Evolutionary conservation across 2,888 invertebrate genomes (phyloP).

Genomic region (Hirtodrosophila alboralis): DNA sequence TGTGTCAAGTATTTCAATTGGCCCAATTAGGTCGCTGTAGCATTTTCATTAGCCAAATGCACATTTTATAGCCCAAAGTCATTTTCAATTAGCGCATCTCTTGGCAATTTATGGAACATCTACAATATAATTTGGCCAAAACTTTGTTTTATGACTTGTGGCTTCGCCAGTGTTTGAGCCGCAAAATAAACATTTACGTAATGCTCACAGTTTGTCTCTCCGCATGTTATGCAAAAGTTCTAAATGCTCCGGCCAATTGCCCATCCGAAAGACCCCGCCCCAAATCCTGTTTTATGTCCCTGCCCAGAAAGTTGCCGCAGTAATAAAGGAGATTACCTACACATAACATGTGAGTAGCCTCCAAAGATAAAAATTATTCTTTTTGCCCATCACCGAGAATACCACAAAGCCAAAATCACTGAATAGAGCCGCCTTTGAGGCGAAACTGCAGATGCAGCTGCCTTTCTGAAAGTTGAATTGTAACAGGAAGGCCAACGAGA

Average conservation of each 20-base stretch:
- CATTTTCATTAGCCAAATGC: constrained; percentile 49
- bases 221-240: constrained; percentile 73
- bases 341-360: constrained; percentile 68
- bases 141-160: constrained; percentile 75
- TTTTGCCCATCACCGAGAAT: constrained; percentile 7
- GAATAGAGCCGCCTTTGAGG: constrained; percentile 51
- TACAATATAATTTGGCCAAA: constrained; percentile 63
- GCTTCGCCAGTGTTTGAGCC: constrained; percentile 43
- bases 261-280: constrained; percentile 16
- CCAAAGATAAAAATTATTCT: constrained; percentile 57
- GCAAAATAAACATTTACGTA: constrained; percentile 72
- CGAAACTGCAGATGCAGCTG: constrained; percentile 41
- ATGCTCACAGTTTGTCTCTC: constrained; percentile 61
- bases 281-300: constrained; percentile 72
- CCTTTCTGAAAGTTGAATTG: constrained; percentile 35
- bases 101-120: constrained; percentile 46
- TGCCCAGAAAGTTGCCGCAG: constrained; percentile 73
- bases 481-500: background rate
- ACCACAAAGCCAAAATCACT: constrained; percentile 58
- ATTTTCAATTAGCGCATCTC: constrained; percentile 66
- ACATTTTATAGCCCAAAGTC: constrained; percentile 45
- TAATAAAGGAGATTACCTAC: constrained; percentile 77
- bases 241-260: constrained; percentile 43
- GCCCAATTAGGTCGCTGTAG: constrained; percentile 36
- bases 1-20: constrained; percentile 44